Conservation (phyloP, 2,888 invertebrate genomes). For the Clivina fossor region DNA sequence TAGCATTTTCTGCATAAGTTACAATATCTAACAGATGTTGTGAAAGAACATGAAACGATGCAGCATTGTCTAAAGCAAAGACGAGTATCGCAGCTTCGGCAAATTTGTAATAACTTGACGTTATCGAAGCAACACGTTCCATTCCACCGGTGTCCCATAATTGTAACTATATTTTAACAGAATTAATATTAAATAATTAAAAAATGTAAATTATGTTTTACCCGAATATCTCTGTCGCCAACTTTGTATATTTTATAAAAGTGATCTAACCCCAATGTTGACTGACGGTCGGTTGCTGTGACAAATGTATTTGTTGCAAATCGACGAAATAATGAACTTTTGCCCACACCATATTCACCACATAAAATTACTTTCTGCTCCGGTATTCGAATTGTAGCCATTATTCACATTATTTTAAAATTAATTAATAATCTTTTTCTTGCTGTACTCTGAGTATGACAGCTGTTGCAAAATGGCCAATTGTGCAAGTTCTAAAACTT, state of each 20-base stretch:
- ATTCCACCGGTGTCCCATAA: conserved; percentile 97
- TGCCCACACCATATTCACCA: conserved; percentile 95
- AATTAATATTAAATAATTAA: neutral
- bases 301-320: conserved; percentile 89
- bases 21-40: conserved; percentile 93
- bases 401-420: no score
- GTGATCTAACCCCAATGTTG: conserved; percentile 90
- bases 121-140: conserved; percentile 94
- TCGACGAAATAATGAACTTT: conserved; percentile 88
- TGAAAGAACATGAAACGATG: conserved; percentile 88
- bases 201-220: conserved; percentile 52
- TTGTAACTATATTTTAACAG: conserved; percentile 66
- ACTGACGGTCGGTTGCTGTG: conserved; percentile 78
- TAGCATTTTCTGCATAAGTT: conserved; percentile 91
- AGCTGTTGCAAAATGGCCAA: no score
- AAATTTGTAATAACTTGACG: conserved; percentile 94
- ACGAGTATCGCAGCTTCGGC: conserved; percentile 92
- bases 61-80: conserved; percentile 86
- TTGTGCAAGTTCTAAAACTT: no score
- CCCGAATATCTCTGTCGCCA: conserved; percentile 76
- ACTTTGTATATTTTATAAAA: conserved; percentile 78
- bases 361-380: conserved; percentile 91
- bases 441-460: no score
- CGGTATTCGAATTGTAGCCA: conserved; percentile 82
- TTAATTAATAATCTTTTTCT: no score